phyloP scores from a whole-genome alignment of 2,888 invertebrate genomes.

The Ophonus ardosiacus region DNA sequence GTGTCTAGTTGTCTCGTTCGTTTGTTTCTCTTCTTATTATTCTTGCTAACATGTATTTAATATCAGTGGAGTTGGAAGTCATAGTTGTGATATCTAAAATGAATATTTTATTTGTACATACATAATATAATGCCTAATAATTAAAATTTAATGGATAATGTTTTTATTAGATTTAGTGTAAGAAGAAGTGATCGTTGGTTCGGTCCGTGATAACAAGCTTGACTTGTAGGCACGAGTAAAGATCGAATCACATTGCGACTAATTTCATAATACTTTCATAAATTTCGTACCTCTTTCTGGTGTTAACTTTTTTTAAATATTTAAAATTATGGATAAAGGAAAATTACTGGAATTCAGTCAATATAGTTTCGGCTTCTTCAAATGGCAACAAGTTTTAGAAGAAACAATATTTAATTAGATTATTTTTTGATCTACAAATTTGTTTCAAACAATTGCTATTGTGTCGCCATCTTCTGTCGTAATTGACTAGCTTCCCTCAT shows the following conservation, averaged over 20 bases:
- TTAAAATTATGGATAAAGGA: slow-evolving; percentile 13
- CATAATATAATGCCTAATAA: slow-evolving; percentile 63
- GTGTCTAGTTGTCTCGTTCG: slow-evolving; percentile 46
- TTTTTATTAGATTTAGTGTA: slow-evolving; percentile 62
- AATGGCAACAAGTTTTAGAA: too few species aligned
- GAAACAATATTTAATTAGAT: too few species aligned
- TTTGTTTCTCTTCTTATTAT: slow-evolving; percentile 47
- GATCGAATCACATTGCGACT: slow-evolving; percentile 13
- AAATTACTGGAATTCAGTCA: too few species aligned
- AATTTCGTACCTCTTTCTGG: slow-evolving; percentile 14
- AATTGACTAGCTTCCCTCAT: too few species aligned
- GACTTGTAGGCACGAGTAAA: slow-evolving; percentile 50
- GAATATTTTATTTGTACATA: slow-evolving; percentile 64
- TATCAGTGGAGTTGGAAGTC: slow-evolving; percentile 64
- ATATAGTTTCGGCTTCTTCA: too few species aligned
- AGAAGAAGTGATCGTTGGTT: slow-evolving; percentile 46
- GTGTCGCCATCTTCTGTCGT: too few species aligned
- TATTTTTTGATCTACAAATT: too few species aligned
- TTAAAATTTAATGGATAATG: slow-evolving; percentile 62
- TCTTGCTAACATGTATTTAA: slow-evolving; percentile 49
- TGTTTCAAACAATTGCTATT: too few species aligned
- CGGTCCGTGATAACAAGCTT: slow-evolving; percentile 59
- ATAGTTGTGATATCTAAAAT: slow-evolving; percentile 64
- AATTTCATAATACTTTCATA: slow-evolving; percentile 28
- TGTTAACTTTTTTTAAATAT: slow-evolving; percentile 10